phyloP scores from a whole-genome alignment of 2,797 vertebrate species.

The Meriones psammophilus region DNA sequence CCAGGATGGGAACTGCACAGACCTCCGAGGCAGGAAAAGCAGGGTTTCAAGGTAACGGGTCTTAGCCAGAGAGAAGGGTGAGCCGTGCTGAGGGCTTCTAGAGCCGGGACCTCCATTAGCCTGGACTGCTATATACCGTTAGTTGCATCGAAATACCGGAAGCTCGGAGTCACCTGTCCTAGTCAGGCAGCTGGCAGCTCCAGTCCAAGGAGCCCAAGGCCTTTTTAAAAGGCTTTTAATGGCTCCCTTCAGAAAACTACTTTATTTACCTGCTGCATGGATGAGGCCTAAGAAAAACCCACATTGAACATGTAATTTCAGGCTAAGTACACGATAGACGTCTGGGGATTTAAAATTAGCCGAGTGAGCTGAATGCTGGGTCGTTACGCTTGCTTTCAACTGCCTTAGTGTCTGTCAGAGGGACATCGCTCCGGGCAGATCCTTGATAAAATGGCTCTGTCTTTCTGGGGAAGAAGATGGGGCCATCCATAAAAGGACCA shows the following conservation, averaged over 20 bases:
- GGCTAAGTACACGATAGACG: conserved; percentile 84
- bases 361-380: conserved; percentile 52
- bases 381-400: conserved; percentile 63
- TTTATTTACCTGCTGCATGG: conserved; percentile 84
- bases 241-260: conserved; percentile 43
- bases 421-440: not conserved
- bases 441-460: conserved; percentile 60
- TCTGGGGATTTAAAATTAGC: conserved; percentile 88
- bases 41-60: not conserved
- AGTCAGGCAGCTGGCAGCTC: not conserved
- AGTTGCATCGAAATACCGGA: not conserved
- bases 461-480: not conserved
- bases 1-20: not conserved
- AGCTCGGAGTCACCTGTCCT: not conserved
- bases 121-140: not conserved
- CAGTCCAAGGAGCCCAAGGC: not conserved
- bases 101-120: not conserved
- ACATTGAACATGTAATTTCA: conserved; percentile 85
- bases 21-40: not conserved
- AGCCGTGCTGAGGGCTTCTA: not conserved
- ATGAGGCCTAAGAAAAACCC: conserved; percentile 85
- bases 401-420: conserved; percentile 70
- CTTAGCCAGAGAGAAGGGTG: not conserved
- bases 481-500: not conserved
- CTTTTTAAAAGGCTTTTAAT: conserved; percentile 17